Evolutionary conservation across 2,797 vertebrate genomes (phyloP), one percentile per base, ranked within the genome.

Genomic region (Gephyroberyx darwinii): DNA sequence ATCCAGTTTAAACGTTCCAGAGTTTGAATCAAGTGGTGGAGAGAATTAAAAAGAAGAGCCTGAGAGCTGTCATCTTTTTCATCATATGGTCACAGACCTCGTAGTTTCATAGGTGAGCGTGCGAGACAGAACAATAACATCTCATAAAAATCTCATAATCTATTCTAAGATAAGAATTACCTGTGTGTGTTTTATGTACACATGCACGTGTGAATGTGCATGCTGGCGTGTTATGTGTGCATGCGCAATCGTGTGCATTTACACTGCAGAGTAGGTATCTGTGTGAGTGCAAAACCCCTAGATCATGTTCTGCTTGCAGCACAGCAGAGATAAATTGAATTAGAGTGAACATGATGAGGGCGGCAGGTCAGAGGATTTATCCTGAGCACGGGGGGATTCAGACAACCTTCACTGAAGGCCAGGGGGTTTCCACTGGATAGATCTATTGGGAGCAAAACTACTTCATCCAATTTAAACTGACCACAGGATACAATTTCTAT

Each of bases 311-410:
- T 72, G 55, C 69, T 78, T 79, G 70, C 75, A 84, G 81, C 79
- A 81, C 76, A 48, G 86, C 31, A 63, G 33, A 81, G 68, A 74
- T 74, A 83, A 88, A 90, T 89, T 91, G 31, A 91, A 90, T 92
- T 91, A 90, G 78, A 80, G 8, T 65, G 82, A 90, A 88, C 71
- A 85, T 69, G 80, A 91, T 86, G 70, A 90, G 78, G 79, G 78
- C 8, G 47, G 78, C 55, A 63, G 69, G 59, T 75, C 69, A 58
- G 57, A 85, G 75, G 82, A 86, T 86, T 88, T 88, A 84, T 69
- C 66, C 55, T 69, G 70, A 76, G 81, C 63, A 63, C 6, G 10
- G 70, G 67, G 71, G 81, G 78, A 74, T 82, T 78, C 65, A 79
- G 55, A 52, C 54, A 74, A 80, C 77, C 47, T 75, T 74, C 58